Percentiles rank a stretch among this genome's conserved stretches.
These are phyloP conservation scores for Sturnus vulgaris DNA, from an alignment of 2,113 vertebrate genomes.

Conservation along the genomic window DNA sequence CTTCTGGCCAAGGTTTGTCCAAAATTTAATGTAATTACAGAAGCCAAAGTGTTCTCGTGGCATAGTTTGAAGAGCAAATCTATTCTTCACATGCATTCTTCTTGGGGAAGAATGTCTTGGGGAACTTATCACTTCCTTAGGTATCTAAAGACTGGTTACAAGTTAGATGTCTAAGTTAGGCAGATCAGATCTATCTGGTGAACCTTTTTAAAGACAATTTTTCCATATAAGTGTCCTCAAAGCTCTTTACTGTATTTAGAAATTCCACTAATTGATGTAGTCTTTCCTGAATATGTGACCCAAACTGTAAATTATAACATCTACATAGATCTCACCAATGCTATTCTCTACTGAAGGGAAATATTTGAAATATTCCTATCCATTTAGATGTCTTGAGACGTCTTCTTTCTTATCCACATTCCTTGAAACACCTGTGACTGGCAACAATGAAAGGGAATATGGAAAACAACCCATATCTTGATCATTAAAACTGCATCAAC, in stretches of 20 bases:
- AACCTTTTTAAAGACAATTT: background rate
- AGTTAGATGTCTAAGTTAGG: background rate
- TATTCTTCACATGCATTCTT: background rate
- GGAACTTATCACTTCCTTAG: background rate
- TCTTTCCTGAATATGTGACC: background rate
- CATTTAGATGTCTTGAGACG: background rate
- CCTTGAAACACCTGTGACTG: background rate
- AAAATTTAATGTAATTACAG: background rate
- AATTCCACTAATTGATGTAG: background rate
- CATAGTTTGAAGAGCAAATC: background rate
- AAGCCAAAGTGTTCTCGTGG: rapidly evolving
- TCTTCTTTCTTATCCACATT: background rate
- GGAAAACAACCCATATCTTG: background rate
- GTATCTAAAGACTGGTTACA: background rate
- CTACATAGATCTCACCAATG: background rate
- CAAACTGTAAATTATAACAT: background rate
- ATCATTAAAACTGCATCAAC: background rate
- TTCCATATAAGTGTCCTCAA: background rate
- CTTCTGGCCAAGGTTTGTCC: background rate
- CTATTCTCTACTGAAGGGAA: background rate
- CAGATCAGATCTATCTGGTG: background rate
- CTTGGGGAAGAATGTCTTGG: too few species aligned
- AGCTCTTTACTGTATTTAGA: background rate
- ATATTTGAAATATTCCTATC: background rate
- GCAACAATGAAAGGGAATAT: background rate